phyloP scores from a whole-genome alignment of 2,113 vertebrate genomes.

The Asarcornis scutulata region DNA sequence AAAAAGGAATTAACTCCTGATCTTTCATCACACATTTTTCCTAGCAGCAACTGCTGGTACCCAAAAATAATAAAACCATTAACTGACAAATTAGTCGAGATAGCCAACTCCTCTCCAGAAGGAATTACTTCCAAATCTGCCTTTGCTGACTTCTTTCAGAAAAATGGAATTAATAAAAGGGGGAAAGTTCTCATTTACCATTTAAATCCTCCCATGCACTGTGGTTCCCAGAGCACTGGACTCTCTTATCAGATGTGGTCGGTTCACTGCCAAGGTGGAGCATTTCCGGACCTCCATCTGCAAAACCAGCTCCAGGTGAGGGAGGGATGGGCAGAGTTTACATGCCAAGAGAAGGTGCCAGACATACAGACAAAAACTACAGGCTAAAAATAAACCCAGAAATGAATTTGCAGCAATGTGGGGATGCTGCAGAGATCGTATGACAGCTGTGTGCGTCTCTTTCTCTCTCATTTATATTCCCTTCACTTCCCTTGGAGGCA shows the following conservation, averaged over 20 bases:
- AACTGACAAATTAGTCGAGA: not conserved
- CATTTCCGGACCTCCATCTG: conserved; percentile 53
- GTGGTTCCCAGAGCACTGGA: conserved; percentile 28
- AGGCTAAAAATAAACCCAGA: not conserved
- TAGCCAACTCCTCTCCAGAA: not conserved
- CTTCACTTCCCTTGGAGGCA: conserved; percentile 56
- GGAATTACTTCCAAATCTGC: not conserved
- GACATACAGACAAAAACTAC: not conserved
- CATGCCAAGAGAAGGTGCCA: not conserved
- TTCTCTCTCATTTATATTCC: conserved; percentile 61
- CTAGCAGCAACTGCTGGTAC: not conserved
- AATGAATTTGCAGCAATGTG: not conserved
- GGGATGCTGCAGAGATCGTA: not conserved
- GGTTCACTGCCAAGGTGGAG: conserved; percentile 13
- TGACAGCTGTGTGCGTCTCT: not conserved
- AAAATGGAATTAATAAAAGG: not conserved
- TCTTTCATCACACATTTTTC: not conserved
- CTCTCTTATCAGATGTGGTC: conserved; percentile 43
- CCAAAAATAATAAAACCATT: not conserved
- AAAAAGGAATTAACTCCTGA: not conserved
- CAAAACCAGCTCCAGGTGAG: conserved; percentile 10
- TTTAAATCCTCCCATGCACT: conserved; percentile 31
- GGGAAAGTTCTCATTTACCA: conserved; percentile 18
- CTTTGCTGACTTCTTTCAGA: not conserved
- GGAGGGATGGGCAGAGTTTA: not conserved